A percentile compares a stretch with the other conserved stretches of the same genome.
Evolutionary conservation across 2,888 invertebrate species (phyloP).

Genomic region (Aleiodes alternator): DNA sequence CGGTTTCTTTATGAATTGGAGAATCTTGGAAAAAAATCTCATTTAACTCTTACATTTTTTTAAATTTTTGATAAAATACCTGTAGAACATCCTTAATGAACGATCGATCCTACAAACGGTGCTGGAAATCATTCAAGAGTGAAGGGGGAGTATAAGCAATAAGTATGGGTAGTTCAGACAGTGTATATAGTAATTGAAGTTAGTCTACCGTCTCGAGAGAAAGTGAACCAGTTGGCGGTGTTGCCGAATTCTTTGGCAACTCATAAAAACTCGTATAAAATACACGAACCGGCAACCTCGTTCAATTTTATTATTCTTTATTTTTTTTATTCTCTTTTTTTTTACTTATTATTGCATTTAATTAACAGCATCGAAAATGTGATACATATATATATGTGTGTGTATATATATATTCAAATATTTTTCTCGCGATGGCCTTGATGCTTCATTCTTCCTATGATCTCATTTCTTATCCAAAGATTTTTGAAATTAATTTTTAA

Average conservation of each 20-base stretch:
- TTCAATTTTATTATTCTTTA: constrained; percentile 39
- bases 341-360: constrained; percentile 4
- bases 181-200: constrained; percentile 18
- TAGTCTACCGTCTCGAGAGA: constrained; percentile 62
- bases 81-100: no score
- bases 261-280: constrained; percentile 49
- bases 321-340: neutral
- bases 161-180: constrained; percentile 23
- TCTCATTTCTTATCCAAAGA: no score
- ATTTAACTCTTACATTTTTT: no score
- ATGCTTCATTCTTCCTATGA: neutral
- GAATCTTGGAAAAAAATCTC: no score
- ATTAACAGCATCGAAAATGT: neutral
- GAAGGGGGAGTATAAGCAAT: constrained; percentile 6
- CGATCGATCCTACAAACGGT: neutral
- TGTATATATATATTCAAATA: neutral
- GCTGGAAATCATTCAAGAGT: constrained; percentile 11
- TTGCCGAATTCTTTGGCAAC: constrained; percentile 69
- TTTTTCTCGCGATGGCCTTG: constrained; percentile 2
- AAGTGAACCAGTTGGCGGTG: constrained; percentile 73
- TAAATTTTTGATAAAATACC: no score
- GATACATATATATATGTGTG: no score
- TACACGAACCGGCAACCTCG: constrained; percentile 55
- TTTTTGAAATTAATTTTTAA: no score
- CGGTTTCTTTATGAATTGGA: no score